These are phyloP conservation scores for Clytia hemisphaerica DNA, from an alignment of 30 jellyfish, hydroid and myxozoan genomes.

Conservation along the genomic window DNA sequence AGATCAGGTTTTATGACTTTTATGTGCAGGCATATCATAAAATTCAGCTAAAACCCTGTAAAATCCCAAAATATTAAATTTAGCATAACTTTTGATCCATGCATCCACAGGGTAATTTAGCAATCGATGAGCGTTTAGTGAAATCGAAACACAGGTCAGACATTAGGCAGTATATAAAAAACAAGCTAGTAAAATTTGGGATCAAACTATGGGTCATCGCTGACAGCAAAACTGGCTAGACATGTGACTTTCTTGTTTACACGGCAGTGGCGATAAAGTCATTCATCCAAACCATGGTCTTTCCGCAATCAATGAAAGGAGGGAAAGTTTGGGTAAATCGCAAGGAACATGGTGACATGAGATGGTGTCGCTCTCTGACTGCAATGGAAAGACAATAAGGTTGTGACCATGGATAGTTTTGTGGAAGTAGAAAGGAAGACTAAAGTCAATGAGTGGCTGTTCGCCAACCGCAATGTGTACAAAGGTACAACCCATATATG, in stretches of 20 bases:
- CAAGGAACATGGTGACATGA: not conserved
- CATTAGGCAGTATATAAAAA: constrained; percentile 13
- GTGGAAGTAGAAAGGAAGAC: constrained; percentile 16
- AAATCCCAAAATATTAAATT: no score
- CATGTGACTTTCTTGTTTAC: constrained; percentile 22
- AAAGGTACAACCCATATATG: constrained; percentile 30
- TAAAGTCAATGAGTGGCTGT: constrained; percentile 7
- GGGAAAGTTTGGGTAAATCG: constrained; percentile 21
- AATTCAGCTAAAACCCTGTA: no score
- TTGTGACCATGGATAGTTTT: constrained; percentile 1
- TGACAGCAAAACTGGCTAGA: constrained; percentile 29
- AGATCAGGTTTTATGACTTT: no score
- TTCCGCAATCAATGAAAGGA: constrained; percentile 20
- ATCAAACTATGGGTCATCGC: constrained; percentile 32
- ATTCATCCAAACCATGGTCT: no score
- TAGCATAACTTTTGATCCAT: no score
- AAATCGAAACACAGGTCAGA: constrained; percentile 10
- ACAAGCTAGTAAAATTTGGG: constrained; percentile 25
- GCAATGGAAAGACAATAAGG: constrained; percentile 25
- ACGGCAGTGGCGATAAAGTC: constrained; percentile 7
- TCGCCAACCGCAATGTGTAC: constrained; percentile 5
- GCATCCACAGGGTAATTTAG: no score
- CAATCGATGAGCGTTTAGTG: constrained; percentile 32
- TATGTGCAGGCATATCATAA: no score
- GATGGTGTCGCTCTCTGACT: constrained; percentile 11